Evolutionary conservation across 2,888 invertebrate species (phyloP).

Genomic region (Chaetoderma sp.): DNA sequence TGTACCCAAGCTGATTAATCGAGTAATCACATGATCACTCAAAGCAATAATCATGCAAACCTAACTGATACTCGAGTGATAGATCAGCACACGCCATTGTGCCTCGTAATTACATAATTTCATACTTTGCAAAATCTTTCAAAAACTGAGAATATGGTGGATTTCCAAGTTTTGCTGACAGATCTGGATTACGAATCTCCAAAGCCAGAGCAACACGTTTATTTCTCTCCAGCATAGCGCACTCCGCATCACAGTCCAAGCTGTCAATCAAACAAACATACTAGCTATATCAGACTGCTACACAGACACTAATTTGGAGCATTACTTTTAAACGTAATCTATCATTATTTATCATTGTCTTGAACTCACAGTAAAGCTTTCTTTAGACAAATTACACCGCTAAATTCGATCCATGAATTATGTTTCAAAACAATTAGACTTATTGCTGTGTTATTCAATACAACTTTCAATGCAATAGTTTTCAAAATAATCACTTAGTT

Average conservation of each 20-base stretch:
- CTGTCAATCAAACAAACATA: constrained; percentile 69
- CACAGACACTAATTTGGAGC: too few relatives aligned
- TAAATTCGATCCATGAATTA: too few relatives aligned
- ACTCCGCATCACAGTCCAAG: constrained; percentile 93
- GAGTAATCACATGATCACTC: too few relatives aligned
- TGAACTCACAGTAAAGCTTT: background rate
- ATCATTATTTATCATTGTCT: too few relatives aligned
- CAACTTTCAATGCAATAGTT: too few relatives aligned
- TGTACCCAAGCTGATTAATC: too few relatives aligned
- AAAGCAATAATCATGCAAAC: too few relatives aligned
- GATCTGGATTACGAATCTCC: constrained; percentile 91
- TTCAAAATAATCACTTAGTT: background rate
- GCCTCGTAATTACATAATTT: background rate
- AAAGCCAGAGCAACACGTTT: constrained; percentile 89
- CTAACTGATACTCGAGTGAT: too few relatives aligned
- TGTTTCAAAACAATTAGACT: too few relatives aligned
- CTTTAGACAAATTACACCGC: background rate
- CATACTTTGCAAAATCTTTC: constrained; percentile 80
- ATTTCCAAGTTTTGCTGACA: constrained; percentile 76
- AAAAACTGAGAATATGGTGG: constrained; percentile 89
- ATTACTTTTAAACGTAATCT: too few relatives aligned
- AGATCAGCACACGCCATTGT: background rate
- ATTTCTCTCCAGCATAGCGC: constrained; percentile 88
- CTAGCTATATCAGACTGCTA: background rate
- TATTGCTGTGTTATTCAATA: too few relatives aligned